A percentile compares a stretch with the other conserved stretches of the same genome.
phyloP scores from a whole-genome alignment of 2,888 invertebrate genomes.

The Stenoptilia bipunctidactyla region DNA sequence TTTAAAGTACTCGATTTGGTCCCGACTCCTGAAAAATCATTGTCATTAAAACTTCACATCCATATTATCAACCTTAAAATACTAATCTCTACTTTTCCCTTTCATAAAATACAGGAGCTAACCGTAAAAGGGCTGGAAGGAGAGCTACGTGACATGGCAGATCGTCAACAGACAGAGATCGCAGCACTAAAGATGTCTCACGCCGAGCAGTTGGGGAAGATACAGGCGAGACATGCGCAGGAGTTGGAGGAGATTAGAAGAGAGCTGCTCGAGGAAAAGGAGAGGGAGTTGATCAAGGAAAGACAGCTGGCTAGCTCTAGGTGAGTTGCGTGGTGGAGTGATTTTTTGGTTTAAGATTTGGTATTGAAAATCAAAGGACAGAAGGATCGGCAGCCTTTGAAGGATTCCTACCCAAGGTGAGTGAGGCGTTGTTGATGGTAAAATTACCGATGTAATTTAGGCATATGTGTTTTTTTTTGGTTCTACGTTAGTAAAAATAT shows the following conservation, averaged over 20 bases:
- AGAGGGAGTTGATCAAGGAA: slow-evolving; percentile 51
- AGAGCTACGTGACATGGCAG: slow-evolving; percentile 84
- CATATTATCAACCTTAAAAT: too few species aligned
- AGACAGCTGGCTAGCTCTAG: slow-evolving; percentile 54
- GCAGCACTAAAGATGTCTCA: slow-evolving; percentile 61
- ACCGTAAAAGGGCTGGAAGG: slow-evolving; percentile 91
- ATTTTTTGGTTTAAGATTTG: too few species aligned
- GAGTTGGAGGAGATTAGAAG: slow-evolving; percentile 69
- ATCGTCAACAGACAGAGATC: slow-evolving; percentile 76
- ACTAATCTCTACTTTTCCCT: neutral
- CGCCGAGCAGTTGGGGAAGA: slow-evolving; percentile 44
- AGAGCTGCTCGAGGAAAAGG: slow-evolving; percentile 52
- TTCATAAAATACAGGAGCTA: slow-evolving; percentile 81
- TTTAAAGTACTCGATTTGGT: too few species aligned
- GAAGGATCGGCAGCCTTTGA: too few species aligned
- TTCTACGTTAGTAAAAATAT: too few species aligned
- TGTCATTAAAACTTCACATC: too few species aligned
- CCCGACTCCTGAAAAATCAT: too few species aligned
- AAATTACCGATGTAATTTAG: too few species aligned
- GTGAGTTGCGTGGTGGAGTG: slow-evolving; percentile 21
- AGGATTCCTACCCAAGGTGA: too few species aligned
- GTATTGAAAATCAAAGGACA: too few species aligned
- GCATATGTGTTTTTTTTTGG: too few species aligned
- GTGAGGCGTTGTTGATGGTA: too few species aligned
- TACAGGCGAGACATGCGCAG: slow-evolving; percentile 48